Evolutionary conservation across 2,113 vertebrate genomes (phyloP).

Genomic region (Melanostigma gelatinosum): DNA sequence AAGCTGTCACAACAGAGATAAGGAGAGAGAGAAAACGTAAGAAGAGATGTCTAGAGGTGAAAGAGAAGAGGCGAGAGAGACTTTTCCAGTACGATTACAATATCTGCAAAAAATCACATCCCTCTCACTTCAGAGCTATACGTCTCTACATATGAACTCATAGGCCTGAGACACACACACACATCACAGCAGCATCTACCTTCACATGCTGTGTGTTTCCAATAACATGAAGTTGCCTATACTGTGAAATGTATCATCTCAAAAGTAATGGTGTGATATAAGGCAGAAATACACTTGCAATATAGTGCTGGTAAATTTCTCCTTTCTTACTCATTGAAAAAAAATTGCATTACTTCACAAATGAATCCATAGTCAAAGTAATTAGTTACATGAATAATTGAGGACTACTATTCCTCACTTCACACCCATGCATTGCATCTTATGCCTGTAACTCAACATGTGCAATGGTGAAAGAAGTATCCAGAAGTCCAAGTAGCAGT

Average conservation of each 20-base stretch:
- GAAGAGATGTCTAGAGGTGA: constrained; percentile 28
- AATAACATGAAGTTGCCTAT: not conserved
- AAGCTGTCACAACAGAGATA: constrained; percentile 37
- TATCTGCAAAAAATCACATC: constrained; percentile 41
- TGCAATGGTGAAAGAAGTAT: not conserved
- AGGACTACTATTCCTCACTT: not conserved
- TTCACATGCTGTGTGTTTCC: not conserved
- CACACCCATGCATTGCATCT: not conserved
- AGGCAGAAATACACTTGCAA: not conserved
- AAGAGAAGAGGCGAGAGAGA: constrained; percentile 1
- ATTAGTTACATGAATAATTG: not conserved
- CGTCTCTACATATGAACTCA: constrained; percentile 26
- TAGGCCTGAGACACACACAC: not conserved
- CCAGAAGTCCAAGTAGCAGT: not conserved
- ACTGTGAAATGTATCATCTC: not conserved
- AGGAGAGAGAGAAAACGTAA: constrained; percentile 13
- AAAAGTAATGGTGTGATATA: not conserved
- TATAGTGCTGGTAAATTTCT: not conserved
- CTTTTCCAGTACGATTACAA: constrained; percentile 40
- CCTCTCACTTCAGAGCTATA: constrained; percentile 28
- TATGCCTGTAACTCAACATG: not conserved
- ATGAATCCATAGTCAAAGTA: not conserved
- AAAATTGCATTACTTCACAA: not conserved
- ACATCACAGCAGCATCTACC: not conserved
- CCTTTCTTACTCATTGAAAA: not conserved